Base-by-base conservation (phyloP, 1,140 invertebrate genomes). In the Scylla paramamosain region DNA sequence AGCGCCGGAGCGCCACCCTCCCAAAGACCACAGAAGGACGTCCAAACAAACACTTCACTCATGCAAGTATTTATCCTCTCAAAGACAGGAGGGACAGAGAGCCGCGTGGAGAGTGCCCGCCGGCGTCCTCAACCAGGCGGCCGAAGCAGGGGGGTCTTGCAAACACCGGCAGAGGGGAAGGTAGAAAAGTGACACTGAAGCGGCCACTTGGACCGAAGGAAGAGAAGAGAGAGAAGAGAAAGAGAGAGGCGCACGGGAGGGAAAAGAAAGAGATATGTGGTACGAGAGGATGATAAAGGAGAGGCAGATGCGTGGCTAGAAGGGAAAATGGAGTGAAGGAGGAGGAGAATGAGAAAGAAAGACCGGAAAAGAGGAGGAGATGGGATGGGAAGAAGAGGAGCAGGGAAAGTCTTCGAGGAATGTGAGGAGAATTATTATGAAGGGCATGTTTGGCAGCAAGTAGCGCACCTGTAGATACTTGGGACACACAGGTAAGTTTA, bases 1-100 rank as follows among this genome's bases (percentile, higher is more conserved):
- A 39, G 39, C 39, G 39, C 6, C 39, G 39, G 39, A 39, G 39
- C 52, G 16, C 67, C 20, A 20, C 67, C 67, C 25, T n/a, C 20
- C 67, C 67, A 20, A 25, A 77, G 67, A 77, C 67, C 67, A 77
- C n/a, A n/a, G 67, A 77, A 20, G 67, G 67, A n/a, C 16, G 67
- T 20, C 67, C 67, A 77, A n/a, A 77, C 67, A 77, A 77, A 77
- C 67, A 77, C 67, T 77, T 77, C 67, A 77, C 67, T 77, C 67
- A 77, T 77, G 67, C 20, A 12, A 12, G 10, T 59, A 77, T n/a
- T 77, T n/a, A 77, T 77, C 20, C 67, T 77, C n/a, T n/a, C n/a
- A 77, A 77, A 77, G 67, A 77, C 67, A n/a, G 67, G 20, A 25
- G 25, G 67, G 67, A 77, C n/a, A n/a, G 67, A 59, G 52, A n/a